These are phyloP conservation scores for Anisognathus igniventris DNA, from an alignment of 2,797 vertebrate genomes.

Conservation along the genomic window DNA sequence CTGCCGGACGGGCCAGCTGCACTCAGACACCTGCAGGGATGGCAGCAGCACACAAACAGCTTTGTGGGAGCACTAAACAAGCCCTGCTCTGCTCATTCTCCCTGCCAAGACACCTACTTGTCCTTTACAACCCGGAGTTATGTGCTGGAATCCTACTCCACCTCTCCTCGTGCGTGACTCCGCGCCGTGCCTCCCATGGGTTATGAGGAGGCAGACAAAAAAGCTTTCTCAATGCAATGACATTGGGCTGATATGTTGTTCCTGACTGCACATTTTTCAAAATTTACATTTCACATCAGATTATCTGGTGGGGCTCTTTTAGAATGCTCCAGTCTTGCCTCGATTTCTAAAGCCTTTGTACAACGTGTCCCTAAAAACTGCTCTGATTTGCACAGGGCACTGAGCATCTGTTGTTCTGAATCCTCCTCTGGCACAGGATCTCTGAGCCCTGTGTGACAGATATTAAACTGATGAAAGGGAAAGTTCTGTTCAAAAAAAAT, in stretches of 20 bases:
- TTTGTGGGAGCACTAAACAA: not conserved
- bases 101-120: not conserved
- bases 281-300: not conserved
- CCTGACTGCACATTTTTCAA: not conserved
- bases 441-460: not conserved
- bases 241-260: not conserved
- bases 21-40: slow-evolving; percentile 89
- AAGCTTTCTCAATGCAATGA: not conserved
- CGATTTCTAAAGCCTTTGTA: not conserved
- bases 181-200: not conserved
- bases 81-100: not conserved
- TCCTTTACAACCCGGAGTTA: not conserved
- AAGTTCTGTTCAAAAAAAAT: not conserved
- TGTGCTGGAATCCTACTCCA: not conserved
- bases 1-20: slow-evolving; percentile 93
- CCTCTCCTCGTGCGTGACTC: not conserved
- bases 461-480: not conserved
- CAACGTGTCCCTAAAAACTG: not conserved
- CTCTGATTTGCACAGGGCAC: not conserved
- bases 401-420: not conserved
- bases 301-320: not conserved
- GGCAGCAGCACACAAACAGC: not conserved
- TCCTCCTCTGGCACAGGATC: not conserved
- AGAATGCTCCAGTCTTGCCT: fast-evolving
- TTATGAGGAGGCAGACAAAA: not conserved